Conservation (phyloP, 2,888 invertebrate species). For the Petrophora chlorosata region DNA sequence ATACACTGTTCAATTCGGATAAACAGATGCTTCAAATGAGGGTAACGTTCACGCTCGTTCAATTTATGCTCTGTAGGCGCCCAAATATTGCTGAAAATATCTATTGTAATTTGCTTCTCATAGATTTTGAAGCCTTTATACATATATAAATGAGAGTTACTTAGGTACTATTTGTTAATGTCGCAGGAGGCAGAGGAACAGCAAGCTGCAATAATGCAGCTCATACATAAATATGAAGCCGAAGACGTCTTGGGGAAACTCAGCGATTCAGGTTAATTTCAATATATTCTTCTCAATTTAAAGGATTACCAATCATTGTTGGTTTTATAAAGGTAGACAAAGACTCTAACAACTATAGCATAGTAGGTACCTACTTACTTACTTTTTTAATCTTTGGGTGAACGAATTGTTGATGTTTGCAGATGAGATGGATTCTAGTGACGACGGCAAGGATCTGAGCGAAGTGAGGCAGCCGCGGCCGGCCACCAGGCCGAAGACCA, state of each 20-base stretch:
- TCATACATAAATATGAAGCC: conserved; percentile 81
- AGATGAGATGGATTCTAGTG: conserved; percentile 70
- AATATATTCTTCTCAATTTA: not conserved
- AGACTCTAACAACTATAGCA: no score
- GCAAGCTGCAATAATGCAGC: conserved; percentile 83
- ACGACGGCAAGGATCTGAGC: conserved; percentile 59
- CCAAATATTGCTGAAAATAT: no score
- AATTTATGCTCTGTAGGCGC: no score
- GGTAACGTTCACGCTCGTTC: no score
- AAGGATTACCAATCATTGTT: not conserved
- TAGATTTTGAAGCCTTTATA: not conserved
- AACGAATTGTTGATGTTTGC: conserved; percentile 9
- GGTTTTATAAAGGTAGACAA: not conserved
- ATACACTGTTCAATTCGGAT: no score
- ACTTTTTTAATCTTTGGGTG: no score
- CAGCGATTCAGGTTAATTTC: conserved; percentile 69
- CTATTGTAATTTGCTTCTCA: no score
- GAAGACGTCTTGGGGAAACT: conserved; percentile 80
- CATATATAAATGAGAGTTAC: not conserved
- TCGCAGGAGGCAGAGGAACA: conserved; percentile 87
- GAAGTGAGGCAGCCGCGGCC: conserved; percentile 65
- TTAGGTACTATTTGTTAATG: not conserved
- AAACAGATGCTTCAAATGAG: no score
- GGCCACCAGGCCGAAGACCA: conserved; percentile 70
- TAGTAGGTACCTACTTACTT: no score